Percentiles rank a stretch among this genome's conserved stretches.
phyloP scores from a whole-genome alignment of 2,113 vertebrate species.

The Daphoenositta chrysoptera region DNA sequence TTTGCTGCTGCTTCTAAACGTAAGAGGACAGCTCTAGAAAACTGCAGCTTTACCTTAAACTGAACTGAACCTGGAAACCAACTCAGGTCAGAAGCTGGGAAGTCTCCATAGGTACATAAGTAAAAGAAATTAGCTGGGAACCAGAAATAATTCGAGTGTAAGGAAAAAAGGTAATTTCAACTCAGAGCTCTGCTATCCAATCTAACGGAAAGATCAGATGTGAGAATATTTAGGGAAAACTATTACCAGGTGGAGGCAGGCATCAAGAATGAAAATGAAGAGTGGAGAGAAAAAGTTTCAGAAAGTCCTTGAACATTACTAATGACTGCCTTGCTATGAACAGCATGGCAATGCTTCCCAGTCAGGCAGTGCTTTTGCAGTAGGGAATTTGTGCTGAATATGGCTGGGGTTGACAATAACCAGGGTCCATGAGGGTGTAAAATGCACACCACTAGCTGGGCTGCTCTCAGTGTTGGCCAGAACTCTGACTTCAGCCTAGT shows the following conservation, averaged over 20 bases:
- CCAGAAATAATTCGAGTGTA: neutral
- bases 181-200: neutral
- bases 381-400: neutral
- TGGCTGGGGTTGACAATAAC: neutral
- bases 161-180: neutral
- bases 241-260: neutral
- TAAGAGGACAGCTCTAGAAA: neutral
- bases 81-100: neutral
- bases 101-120: neutral
- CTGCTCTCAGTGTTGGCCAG: neutral
- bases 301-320: neutral
- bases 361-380: neutral
- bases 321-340: neutral
- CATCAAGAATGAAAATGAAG: neutral
- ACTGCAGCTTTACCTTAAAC: neutral
- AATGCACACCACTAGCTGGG: neutral
- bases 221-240: neutral
- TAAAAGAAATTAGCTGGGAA: neutral
- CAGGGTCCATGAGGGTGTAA: accelerated
- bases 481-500: neutral
- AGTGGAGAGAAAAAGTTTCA: neutral
- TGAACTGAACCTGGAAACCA: neutral
- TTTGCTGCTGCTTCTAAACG: neutral
- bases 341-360: neutral
- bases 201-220: neutral